phyloP scores from a whole-genome alignment of 35 echinoderm and acorn worm species.

The Apostichopus parvimensis region DNA sequence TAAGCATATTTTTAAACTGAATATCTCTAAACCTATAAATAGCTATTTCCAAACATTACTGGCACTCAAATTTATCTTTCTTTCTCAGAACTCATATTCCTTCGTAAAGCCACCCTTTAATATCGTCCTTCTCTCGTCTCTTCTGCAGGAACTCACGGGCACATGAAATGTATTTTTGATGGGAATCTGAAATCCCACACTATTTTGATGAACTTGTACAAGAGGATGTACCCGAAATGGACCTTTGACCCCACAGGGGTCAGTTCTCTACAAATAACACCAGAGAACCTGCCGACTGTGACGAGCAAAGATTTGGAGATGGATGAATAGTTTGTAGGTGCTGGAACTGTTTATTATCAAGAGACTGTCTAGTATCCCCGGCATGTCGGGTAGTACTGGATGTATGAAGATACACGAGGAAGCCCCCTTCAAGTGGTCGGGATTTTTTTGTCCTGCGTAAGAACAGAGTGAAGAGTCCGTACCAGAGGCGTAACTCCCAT shows the following conservation, averaged over 20 bases:
- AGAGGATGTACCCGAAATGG: constrained; percentile 97
- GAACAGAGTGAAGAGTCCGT: too few relatives aligned
- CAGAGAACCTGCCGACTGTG: constrained; percentile 14
- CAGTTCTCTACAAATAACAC: constrained; percentile 55
- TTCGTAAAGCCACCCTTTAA: neutral
- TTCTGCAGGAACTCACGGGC: constrained; percentile 84
- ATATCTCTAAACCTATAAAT: too few relatives aligned
- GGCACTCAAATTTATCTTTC: too few relatives aligned
- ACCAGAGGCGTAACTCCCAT: too few relatives aligned
- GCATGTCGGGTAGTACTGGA: too few relatives aligned
- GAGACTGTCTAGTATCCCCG: too few relatives aligned
- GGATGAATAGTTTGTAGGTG: neutral
- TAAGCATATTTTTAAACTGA: too few relatives aligned
- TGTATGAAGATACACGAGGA: too few relatives aligned
- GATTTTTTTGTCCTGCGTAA: too few relatives aligned
- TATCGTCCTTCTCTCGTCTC: neutral
- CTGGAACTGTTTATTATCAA: too few relatives aligned
- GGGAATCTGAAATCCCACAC: constrained; percentile 96
- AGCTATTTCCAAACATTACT: too few relatives aligned
- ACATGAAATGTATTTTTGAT: constrained; percentile 99
- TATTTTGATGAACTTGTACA: constrained; percentile 90
- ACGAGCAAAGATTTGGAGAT: neutral
- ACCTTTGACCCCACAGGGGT: constrained; percentile 75
- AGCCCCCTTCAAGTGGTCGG: too few relatives aligned
- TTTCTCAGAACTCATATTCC: neutral